Evolutionary conservation across 2,113 vertebrate genomes (phyloP).

Genomic region (Lasiurus borealis): DNA sequence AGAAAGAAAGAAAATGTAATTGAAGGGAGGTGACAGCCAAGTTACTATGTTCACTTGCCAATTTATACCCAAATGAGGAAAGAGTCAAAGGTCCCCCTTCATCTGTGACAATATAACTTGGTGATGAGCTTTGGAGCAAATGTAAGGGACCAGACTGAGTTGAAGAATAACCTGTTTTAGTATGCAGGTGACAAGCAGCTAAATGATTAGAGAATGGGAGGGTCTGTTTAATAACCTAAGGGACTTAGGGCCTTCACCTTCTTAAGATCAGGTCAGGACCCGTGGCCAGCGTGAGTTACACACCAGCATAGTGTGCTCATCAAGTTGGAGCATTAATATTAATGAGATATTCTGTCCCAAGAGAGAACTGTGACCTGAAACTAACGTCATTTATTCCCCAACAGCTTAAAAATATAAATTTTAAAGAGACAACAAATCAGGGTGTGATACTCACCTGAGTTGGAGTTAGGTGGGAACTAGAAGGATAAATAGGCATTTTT

Average conservation of each 20-base stretch:
- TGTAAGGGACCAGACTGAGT: conserved; percentile 45
- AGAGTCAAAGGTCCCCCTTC: conserved; percentile 12
- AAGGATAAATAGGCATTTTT: not conserved
- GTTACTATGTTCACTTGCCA: conserved; percentile 37
- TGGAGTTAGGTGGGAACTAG: not conserved
- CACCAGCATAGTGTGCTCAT: conserved; percentile 71
- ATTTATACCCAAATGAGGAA: conserved; percentile 65
- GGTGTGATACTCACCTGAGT: not conserved
- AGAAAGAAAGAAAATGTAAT: not conserved
- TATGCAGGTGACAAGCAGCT: conserved; percentile 71
- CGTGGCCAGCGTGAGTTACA: conserved; percentile 78
- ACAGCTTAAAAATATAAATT: conserved; percentile 30
- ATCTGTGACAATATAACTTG: conserved; percentile 56
- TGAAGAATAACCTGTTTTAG: conserved; percentile 68
- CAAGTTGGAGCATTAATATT: conserved; percentile 76
- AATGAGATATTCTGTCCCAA: conserved; percentile 74
- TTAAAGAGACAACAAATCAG: conserved; percentile 50
- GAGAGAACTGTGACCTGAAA: conserved; percentile 58
- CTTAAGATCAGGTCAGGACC: conserved; percentile 72
- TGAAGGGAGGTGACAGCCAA: not conserved
- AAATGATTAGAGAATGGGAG: conserved; percentile 78
- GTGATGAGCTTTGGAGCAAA: not conserved
- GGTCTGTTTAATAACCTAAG: conserved; percentile 80
- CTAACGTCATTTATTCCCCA: conserved; percentile 73
- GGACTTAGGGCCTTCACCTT: conserved; percentile 76